Evolutionary conservation across 2,888 invertebrate genomes (phyloP), one percentile per base, ranked within the genome.

Genomic region (Liodrosophila aerea): DNA sequence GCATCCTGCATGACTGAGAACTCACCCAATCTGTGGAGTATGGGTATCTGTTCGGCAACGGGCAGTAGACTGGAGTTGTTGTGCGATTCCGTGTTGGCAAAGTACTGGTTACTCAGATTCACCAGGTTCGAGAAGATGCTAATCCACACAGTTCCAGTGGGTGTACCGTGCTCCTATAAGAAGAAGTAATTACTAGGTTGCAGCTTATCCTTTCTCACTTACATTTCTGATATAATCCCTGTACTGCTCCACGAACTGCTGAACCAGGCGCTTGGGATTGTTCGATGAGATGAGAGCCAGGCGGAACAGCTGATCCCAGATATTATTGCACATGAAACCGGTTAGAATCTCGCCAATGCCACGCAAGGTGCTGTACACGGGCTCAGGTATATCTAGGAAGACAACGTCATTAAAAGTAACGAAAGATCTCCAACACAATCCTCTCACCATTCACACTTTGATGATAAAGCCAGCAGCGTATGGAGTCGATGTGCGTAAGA

Each of bases 1-100:
- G n/a, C n/a, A n/a, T n/a, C n/a, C n/a, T n/a, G n/a, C n/a, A n/a
- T n/a, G n/a, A n/a, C n/a, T n/a, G n/a, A n/a, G 22, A 22, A 29
- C 62, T 60, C 63, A 89, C 89, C 89, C 39, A 90, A 71, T 50
- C 90, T 78, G 63, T 90, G 90, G 1, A 90, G 73, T 34, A 95
- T 93, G 1, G 95, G 94, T 87, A 96, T 96, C 89, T 96, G 96
- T 83, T 96, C 96, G 0, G 95, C 95, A 22, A 96, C 92, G 0
- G 96, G 95, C 57, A 95, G 88, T 76, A 95, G 93, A 73, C 94
- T 93, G n/a, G 95, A 90, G 1, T 94, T 94, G 0, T 94, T 94
- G 1, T 94, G 94, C 0, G 93, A 93, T 1, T 94, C 93, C 86
- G 95, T 94, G 77, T 94, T 80, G 39, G 83, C 73, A 50, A 88